Evolutionary conservation across 1,140 invertebrate genomes (phyloP).

Genomic region (Hestina assimilis): DNA sequence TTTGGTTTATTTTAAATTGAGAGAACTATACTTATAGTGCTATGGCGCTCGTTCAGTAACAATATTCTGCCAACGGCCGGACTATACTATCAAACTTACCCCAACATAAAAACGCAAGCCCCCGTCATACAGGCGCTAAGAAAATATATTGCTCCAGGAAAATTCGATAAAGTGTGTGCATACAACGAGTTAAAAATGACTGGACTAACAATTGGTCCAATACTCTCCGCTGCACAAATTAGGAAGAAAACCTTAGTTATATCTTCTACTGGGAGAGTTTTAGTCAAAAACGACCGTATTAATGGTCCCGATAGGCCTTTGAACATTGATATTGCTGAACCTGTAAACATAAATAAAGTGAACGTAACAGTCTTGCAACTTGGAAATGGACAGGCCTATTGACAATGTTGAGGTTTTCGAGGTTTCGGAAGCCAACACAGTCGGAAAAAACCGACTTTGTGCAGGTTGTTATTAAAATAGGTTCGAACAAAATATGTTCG

Average conservation of each 20-base stretch:
- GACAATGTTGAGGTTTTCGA: too few species aligned
- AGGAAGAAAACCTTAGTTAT: slow-evolving; percentile 83
- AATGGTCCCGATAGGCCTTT: slow-evolving; percentile 80
- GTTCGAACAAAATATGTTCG: too few species aligned
- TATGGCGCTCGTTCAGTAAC: too few species aligned
- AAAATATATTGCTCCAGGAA: slow-evolving; percentile 79
- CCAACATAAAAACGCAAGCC: slow-evolving; percentile 60
- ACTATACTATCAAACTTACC: slow-evolving; percentile 65
- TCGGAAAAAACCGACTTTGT: too few species aligned
- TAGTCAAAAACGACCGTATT: slow-evolving; percentile 82
- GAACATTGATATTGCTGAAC: slow-evolving; percentile 65
- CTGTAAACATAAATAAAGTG: slow-evolving; percentile 2
- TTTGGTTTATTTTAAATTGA: too few species aligned
- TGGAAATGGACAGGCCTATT: too few species aligned
- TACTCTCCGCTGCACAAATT: slow-evolving; percentile 80
- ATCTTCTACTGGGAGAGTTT: slow-evolving; percentile 81
- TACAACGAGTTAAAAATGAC: slow-evolving; percentile 82
- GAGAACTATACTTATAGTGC: too few species aligned
- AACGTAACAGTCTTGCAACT: not conserved
- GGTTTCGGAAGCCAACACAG: too few species aligned
- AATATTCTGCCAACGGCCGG: too few species aligned
- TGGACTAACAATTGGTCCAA: slow-evolving; percentile 79
- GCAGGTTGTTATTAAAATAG: too few species aligned
- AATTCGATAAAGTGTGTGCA: slow-evolving; percentile 69
- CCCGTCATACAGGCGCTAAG: slow-evolving; percentile 68